Conservation (phyloP, 1,140 invertebrate genomes). For the Oryzaephilus surinamensis region DNA sequence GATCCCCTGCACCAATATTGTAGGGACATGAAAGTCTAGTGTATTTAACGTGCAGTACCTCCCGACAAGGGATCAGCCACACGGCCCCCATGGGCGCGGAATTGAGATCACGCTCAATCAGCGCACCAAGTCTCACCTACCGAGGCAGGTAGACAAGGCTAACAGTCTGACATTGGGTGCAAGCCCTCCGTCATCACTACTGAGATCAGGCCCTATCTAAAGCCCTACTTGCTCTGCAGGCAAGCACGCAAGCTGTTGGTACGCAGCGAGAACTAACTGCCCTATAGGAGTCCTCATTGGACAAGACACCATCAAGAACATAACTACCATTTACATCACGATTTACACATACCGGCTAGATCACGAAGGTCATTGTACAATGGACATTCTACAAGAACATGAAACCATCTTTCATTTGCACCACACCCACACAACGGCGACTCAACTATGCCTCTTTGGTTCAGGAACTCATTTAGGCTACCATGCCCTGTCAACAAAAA, state of each 20-base stretch:
- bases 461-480: conserved; percentile 1
- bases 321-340: background rate
- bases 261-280: background rate
- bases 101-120: background rate
- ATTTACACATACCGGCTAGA: background rate
- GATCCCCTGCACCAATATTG: conserved; percentile 13
- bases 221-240: background rate
- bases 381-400: background rate
- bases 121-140: background rate
- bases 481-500: conserved; percentile 1
- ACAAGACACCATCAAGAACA: background rate
- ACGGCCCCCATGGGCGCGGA: background rate
- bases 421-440: conserved; percentile 1
- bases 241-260: background rate
- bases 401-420: background rate
- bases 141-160: background rate
- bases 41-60: conserved; percentile 22
- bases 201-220: background rate
- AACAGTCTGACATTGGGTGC: background rate
- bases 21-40: conserved; percentile 15
- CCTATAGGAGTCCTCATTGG: background rate
- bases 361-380: background rate
- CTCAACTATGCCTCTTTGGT: background rate
- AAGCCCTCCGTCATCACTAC: background rate
- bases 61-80: conserved; percentile 19